phyloP scores from a whole-genome alignment of 2,888 invertebrate genomes.

The Orgyia antiqua region DNA sequence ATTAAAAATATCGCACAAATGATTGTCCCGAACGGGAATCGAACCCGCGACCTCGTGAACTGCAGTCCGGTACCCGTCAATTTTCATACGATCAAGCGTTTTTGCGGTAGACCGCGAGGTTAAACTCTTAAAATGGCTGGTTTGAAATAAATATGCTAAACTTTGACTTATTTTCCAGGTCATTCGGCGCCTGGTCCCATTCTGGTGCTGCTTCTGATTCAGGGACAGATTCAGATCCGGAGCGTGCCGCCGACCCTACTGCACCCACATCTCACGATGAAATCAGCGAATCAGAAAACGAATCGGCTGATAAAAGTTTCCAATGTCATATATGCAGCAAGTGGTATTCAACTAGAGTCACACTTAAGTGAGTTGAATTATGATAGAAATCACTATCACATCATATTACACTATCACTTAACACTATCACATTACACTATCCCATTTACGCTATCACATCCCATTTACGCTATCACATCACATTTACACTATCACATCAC shows the following conservation, averaged over 20 bases:
- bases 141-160: not conserved
- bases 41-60: no score
- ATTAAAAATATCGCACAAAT: no score
- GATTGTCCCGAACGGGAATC: no score
- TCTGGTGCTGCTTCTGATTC: conserved; percentile 31
- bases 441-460: not conserved
- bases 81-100: not conserved
- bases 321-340: conserved; percentile 69
- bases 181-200: conserved; percentile 52
- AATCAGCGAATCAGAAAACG: conserved; percentile 65
- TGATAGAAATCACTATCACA: not conserved
- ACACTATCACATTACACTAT: not conserved
- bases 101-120: not conserved
- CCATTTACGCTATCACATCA: no score
- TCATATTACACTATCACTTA: not conserved
- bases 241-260: conserved; percentile 27
- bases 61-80: no score
- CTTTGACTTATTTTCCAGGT: conserved; percentile 34
- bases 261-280: conserved; percentile 43
- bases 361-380: conserved; percentile 66
- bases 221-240: conserved; percentile 38
- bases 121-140: no score
- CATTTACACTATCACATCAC: no score
- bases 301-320: conserved; percentile 69
- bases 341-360: conserved; percentile 71